These are phyloP conservation scores for Lepeophtheirus salmonis DNA, from an alignment of 1,140 invertebrate species.

Conservation along the genomic window DNA sequence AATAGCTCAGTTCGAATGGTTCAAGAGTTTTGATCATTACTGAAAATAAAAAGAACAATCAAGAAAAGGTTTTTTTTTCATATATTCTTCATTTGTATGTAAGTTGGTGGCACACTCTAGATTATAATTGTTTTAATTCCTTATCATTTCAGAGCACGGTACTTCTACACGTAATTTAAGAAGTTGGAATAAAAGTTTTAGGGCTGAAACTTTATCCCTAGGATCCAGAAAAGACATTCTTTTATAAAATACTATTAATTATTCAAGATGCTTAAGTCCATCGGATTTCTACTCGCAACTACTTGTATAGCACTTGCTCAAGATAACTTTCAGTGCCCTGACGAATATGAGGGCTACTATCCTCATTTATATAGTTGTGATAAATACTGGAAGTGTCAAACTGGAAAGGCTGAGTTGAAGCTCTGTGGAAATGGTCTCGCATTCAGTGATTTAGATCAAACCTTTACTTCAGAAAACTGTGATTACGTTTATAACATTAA, in stretches of 20 bases:
- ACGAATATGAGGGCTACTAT: constrained; percentile 74
- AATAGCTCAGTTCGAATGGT: background rate
- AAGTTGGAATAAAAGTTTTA: too few relatives aligned
- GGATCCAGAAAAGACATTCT: background rate
- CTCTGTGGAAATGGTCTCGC: constrained; percentile 83
- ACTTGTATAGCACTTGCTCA: background rate
- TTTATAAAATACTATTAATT: background rate
- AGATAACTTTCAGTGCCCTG: constrained; percentile 74
- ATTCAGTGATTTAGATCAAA: constrained; percentile 66
- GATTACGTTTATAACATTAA: constrained; percentile 90
- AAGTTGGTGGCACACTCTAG: too few relatives aligned
- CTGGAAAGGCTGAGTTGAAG: constrained; percentile 63
- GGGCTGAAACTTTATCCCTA: background rate
- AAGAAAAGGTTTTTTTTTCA: background rate
- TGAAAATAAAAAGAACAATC: too few relatives aligned
- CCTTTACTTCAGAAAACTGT: constrained; percentile 79
- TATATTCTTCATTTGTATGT: too few relatives aligned
- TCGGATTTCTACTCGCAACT: constrained; percentile 29
- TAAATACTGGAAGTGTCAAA: constrained; percentile 89
- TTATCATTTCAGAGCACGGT: too few relatives aligned
- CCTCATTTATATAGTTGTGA: constrained; percentile 71
- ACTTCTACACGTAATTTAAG: too few relatives aligned
- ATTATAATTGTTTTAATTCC: background rate
- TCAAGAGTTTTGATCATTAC: too few relatives aligned
- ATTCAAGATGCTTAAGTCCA: background rate